These are phyloP conservation scores for Salvelinus sp. DNA, from an alignment of 2,113 vertebrate species.

Conservation along the genomic window DNA sequence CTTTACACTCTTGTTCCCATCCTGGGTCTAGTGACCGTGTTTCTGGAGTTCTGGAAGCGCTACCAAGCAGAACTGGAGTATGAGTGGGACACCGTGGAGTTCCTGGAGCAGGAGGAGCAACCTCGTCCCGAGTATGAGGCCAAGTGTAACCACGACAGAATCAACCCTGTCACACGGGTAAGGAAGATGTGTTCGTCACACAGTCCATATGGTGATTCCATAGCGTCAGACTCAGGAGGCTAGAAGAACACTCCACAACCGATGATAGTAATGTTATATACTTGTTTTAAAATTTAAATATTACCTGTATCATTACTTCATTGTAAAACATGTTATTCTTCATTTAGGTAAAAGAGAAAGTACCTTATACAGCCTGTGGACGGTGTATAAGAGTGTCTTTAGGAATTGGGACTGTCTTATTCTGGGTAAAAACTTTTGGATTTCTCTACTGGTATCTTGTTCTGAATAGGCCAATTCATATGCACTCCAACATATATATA, in stretches of 20 bases:
- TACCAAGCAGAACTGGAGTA: conserved; percentile 90
- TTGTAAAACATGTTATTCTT: neutral
- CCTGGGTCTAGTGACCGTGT: conserved; percentile 80
- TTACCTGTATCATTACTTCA: neutral
- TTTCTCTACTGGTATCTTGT: neutral
- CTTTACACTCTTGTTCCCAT: neutral
- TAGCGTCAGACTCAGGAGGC: no score
- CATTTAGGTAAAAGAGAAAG: conserved; percentile 81
- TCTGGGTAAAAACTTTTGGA: conserved; percentile 82
- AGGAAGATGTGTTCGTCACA: neutral
- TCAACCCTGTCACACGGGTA: conserved; percentile 74
- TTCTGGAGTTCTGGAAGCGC: conserved; percentile 94
- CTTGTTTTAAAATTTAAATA: no score
- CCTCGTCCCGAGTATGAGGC: conserved; percentile 89
- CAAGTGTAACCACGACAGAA: conserved; percentile 78
- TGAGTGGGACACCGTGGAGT: conserved; percentile 91
- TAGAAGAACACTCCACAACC: no score
- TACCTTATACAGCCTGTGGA: conserved; percentile 85
- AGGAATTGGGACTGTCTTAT: conserved; percentile 88
- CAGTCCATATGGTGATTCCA: no score
- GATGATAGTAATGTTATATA: no score
- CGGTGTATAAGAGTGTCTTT: conserved; percentile 85
- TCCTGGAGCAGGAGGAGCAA: conserved; percentile 87
- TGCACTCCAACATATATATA: no score
- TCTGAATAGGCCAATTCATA: no score